phyloP scores from a whole-genome alignment of 2,888 invertebrate genomes.

The Quadriops clusia region DNA sequence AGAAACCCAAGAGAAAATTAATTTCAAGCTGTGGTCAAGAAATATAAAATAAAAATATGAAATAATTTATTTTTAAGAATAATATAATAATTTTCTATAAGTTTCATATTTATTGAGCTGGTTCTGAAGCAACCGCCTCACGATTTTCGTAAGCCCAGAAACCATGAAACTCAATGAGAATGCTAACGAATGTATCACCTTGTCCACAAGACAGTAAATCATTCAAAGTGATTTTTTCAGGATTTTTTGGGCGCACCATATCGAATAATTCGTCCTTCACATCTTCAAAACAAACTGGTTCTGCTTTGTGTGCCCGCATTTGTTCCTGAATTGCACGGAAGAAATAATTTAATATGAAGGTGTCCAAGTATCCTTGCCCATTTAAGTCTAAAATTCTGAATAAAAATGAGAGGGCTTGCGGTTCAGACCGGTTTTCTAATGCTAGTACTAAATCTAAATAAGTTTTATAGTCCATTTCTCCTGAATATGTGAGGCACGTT shows the following conservation, averaged over 20 bases:
- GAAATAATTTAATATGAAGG: constrained; percentile 85
- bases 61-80: no score
- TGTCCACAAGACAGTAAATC: constrained; percentile 81
- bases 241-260: constrained; percentile 86
- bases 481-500: constrained; percentile 88
- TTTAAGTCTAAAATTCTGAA: constrained; percentile 87
- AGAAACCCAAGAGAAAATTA: no score
- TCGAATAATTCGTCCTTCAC: constrained; percentile 97
- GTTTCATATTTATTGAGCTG: no score
- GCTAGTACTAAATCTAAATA: constrained; percentile 91
- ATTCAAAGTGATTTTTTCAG: constrained; percentile 70
- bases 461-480: constrained; percentile 95
- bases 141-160: constrained; percentile 96
- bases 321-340: constrained; percentile 88
- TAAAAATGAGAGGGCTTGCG: constrained; percentile 81
- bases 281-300: constrained; percentile 83
- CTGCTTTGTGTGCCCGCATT: constrained; percentile 78
- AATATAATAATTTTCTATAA: no score
- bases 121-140: constrained; percentile 62
- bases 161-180: constrained; percentile 88
- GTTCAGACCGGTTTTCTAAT: constrained; percentile 82
- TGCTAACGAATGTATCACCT: constrained; percentile 87
- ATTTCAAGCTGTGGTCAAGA: no score
- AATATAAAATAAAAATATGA: no score
- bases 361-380: constrained; percentile 75